Conservation (phyloP, 2,888 invertebrate genomes). For the Achlya flavicornis region DNA sequence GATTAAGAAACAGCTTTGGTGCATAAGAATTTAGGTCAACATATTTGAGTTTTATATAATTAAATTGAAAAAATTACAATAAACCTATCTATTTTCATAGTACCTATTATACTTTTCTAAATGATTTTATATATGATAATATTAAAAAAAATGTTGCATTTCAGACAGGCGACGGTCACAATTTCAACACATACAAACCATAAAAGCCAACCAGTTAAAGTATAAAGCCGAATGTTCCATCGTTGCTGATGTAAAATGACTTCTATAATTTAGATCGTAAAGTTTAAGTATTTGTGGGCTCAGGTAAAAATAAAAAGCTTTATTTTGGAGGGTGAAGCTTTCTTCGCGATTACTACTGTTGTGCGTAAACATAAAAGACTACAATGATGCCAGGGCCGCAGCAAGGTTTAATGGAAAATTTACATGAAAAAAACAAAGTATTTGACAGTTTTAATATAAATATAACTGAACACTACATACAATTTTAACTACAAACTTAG, state of each 20-base stretch:
- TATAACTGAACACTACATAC: too few relatives aligned
- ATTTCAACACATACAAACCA: slow-evolving; percentile 34
- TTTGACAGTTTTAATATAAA: neutral
- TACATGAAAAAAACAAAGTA: neutral
- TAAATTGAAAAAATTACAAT: too few relatives aligned
- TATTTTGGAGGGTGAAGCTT: slow-evolving; percentile 73
- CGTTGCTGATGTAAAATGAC: slow-evolving; percentile 47
- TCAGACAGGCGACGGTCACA: slow-evolving; percentile 50
- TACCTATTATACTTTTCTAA: too few relatives aligned
- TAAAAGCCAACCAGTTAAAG: slow-evolving; percentile 44
- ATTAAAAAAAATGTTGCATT: slow-evolving; percentile 24
- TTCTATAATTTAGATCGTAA: slow-evolving; percentile 44
- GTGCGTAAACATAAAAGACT: slow-evolving; percentile 69
- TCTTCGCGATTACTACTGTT: slow-evolving; percentile 74
- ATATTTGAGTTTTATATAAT: too few relatives aligned
- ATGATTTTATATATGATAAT: too few relatives aligned
- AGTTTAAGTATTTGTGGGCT: slow-evolving; percentile 33
- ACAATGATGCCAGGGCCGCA: slow-evolving; percentile 61
- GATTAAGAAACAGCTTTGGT: too few relatives aligned
- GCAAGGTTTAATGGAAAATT: slow-evolving; percentile 22
- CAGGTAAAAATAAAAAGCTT: slow-evolving; percentile 59
- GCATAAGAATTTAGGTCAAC: too few relatives aligned
- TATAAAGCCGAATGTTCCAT: slow-evolving; percentile 34
- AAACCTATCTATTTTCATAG: too few relatives aligned
- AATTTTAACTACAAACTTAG: too few relatives aligned